Evolutionary conservation across 2,797 vertebrate genomes (phyloP), one percentile per base, ranked within the genome.

Genomic region (Enteromius treurensis): DNA sequence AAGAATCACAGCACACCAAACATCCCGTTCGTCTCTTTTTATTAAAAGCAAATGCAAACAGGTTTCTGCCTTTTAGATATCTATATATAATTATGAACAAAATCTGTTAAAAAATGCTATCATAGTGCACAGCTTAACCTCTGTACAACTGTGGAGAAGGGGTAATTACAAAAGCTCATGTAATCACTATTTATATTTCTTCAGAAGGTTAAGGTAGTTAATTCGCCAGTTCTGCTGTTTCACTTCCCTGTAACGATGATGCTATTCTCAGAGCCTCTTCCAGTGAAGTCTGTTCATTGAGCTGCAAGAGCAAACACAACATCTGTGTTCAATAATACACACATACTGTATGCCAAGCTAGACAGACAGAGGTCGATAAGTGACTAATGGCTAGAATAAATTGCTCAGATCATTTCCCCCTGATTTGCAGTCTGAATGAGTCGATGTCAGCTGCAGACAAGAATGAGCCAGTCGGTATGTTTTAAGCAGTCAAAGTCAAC

Each of bases 261-360:
- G 97, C 97, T 96, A 99, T 99, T 92, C 97, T 95, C 90, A 99
- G 97, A 92, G 97, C 98, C 95, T 99, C 97, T 93, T 99, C 98
- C 93, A 99, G 91, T 45, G 97, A 98, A 58, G 97, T 97, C 90
- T 98, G 97, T 88, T 99, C 98, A 90, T 95, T 96, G 81, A 99
- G 96, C 98, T 99, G 90, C 86, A 90, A 69, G 51, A 45, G 81
- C 68, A 14, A 81, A 81, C 29, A 23, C 45, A 87, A 45, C 10
- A 49, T 62, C 2, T n/a, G 1, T 14, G 5, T 14, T 70, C 32
- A 53, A 69, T 58, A n/a, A 45, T 1, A 62, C 6, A 77, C 7
- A 21, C 10, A 64, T 14, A 26, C 26, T 26, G 26, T 26, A 62
- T 7, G 8, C 42, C 15, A 26, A 78, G 13, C 55, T 23, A 58